These are phyloP conservation scores for Hydrophis major DNA, from an alignment of 2,797 vertebrate genomes.

Conservation along the genomic window DNA sequence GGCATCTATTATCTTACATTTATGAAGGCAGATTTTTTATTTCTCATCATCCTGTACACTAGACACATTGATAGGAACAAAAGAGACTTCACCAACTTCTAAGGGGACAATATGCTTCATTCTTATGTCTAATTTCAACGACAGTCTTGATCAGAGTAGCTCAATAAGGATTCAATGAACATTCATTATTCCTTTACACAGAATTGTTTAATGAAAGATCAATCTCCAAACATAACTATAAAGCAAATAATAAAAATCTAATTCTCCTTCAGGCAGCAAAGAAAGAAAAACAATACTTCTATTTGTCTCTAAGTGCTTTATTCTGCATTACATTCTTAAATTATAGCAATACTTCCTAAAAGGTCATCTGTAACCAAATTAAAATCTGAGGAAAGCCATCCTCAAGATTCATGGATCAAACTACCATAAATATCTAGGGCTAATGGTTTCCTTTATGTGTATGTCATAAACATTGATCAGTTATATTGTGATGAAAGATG, in stretches of 20 bases:
- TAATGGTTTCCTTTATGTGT: background rate
- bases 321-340: background rate
- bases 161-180: background rate
- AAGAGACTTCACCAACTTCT: background rate
- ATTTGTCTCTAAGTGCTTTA: background rate
- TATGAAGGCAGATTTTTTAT: background rate
- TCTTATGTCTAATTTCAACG: background rate
- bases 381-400: background rate
- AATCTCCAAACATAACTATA: background rate
- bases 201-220: background rate
- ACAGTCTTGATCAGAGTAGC: background rate
- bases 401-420: background rate
- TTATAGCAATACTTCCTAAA: background rate
- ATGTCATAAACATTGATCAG: background rate
- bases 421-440: background rate
- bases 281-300: background rate
- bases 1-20: background rate
- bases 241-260: background rate
- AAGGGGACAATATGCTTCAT: background rate
- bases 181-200: background rate
- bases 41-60: background rate
- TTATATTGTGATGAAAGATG: background rate
- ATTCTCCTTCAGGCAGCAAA: background rate
- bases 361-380: background rate
- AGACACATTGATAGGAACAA: background rate